These are phyloP conservation scores for Prochilodus magdalenae DNA, from an alignment of 2,113 vertebrate genomes.

Conservation along the genomic window DNA sequence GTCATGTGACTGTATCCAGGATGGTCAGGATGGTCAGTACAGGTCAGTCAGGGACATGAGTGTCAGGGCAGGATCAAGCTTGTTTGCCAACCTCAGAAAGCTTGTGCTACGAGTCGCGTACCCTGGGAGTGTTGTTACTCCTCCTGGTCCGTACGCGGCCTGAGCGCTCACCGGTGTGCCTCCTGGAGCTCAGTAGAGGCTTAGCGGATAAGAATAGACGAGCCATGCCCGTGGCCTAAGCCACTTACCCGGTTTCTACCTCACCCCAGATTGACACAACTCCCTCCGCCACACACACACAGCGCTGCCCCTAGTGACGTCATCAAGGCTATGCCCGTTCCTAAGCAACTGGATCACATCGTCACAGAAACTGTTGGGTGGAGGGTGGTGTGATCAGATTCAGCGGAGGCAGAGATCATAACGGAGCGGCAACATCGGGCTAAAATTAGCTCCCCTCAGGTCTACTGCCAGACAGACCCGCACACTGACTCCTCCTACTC, in stretches of 20 bases:
- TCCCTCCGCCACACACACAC: constrained; percentile 56
- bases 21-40: no score
- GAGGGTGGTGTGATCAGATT: constrained; percentile 56
- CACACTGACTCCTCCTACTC: background rate
- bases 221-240: constrained; percentile 64
- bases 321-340: constrained; percentile 76
- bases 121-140: background rate
- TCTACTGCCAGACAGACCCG: constrained; percentile 38
- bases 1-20: no score
- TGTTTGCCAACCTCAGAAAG: no score
- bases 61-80: no score
- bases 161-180: background rate
- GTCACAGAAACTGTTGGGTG: constrained; percentile 75
- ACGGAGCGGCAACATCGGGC: constrained; percentile 13
- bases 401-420: constrained; percentile 73
- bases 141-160: constrained; percentile 19
- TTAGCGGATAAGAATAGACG: constrained; percentile 67
- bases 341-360: constrained; percentile 87
- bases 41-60: no score
- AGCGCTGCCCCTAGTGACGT: constrained; percentile 76
- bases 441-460: constrained; percentile 60
- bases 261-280: constrained; percentile 67
- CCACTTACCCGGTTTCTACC: constrained; percentile 69
- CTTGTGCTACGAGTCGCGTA: background rate
- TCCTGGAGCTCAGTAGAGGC: constrained; percentile 70